These are phyloP conservation scores for Etheostoma perlongum DNA, from an alignment of 2,797 vertebrate species.

Conservation along the genomic window DNA sequence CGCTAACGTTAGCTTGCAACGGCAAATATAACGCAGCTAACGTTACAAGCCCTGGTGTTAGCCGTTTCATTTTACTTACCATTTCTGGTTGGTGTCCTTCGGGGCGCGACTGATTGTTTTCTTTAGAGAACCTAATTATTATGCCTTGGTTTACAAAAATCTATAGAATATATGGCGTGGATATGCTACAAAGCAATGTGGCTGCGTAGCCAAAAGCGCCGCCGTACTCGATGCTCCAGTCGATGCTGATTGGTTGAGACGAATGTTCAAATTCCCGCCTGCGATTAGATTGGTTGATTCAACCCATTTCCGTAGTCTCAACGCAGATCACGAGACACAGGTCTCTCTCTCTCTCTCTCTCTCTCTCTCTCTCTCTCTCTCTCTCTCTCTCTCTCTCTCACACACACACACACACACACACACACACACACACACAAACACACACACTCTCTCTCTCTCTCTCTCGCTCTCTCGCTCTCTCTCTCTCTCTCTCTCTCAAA, in stretches of 20 bases:
- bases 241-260: constrained; percentile 76
- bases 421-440: too few relatives aligned
- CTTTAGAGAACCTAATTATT: fast-evolving
- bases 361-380: background rate
- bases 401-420: too few relatives aligned
- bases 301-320: constrained; percentile 46
- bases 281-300: constrained; percentile 65
- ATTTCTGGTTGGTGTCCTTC: constrained; percentile 5
- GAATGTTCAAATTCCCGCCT: constrained; percentile 71
- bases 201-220: background rate
- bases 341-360: background rate
- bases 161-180: background rate
- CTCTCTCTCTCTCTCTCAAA: background rate
- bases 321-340: constrained; percentile 47
- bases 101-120: background rate
- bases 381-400: background rate
- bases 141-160: background rate
- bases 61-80: constrained; percentile 63
- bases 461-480: background rate
- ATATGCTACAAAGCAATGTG: constrained; percentile 23
- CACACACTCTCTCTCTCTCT: background rate
- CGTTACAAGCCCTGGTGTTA: background rate
- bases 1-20: constrained; percentile 52
- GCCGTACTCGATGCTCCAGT: background rate
- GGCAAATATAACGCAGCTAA: background rate